Base-by-base conservation (phyloP, 2,797 vertebrate species). In the Pogonophryne albipinna region DNA sequence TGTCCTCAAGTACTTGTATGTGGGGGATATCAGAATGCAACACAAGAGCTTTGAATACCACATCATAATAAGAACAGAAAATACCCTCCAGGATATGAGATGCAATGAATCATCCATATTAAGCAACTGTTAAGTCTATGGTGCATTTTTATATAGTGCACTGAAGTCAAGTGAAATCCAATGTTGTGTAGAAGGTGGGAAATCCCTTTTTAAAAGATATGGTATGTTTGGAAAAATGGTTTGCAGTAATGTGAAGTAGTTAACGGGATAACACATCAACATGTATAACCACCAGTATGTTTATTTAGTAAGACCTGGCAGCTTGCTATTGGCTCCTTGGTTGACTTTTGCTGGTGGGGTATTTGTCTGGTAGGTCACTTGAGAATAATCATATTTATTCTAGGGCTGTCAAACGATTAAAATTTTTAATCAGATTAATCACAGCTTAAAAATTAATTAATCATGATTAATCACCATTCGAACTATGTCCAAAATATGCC, bases 121-220 rank as follows among this genome's bases (percentile, higher is more conserved):
- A 15, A 53, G 47, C 45, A 34, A 50, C 34, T 50, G 15, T 49
- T 38, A 31, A 34, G 16, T 46, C 12, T 38, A 20, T 49, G 56
- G 42, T 55, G 47, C 20, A 20, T 41, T 44, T 10, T 52, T 17
- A 55, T 62, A 23, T 15, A 27, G 16, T 6, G 15, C 11, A 46
- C 16, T 52, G 45, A 66, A 75, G 61, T 65, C 0, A 65, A 34
- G 31, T 69, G 15, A 60, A 66, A 71, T 58, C 11, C 42, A 60
- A 38, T 46, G 15, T 23, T 11, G 5, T 52, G 46, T 14, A 20
- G 61, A 60, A 59, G 19, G 38, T n/a, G 12, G n/a, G 20, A 46
- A 46, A 58, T 62, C 16, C 16, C 12, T 34, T 52, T 52, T 44
- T 56, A 45, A 63, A 63, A 63, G 1, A n/a, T 14, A 47, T 27